Evolutionary conservation across 2,113 vertebrate genomes (phyloP).

Genomic region (Platichthys flesus): DNA sequence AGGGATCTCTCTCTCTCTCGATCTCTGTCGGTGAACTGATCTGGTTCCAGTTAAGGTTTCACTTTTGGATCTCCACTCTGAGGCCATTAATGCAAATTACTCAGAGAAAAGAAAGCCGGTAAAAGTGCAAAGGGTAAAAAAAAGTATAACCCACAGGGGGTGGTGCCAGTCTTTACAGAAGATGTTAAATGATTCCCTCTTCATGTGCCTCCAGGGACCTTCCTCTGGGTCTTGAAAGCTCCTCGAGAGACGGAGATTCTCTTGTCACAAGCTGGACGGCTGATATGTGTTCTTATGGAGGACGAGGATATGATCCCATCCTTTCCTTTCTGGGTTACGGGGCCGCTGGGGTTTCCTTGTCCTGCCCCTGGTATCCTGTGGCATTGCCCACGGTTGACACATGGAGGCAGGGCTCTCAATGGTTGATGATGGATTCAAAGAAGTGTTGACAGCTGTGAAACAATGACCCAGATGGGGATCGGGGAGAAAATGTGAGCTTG

Average conservation of each 20-base stretch:
- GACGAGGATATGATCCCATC: conserved; percentile 54
- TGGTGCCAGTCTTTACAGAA: conserved; percentile 16
- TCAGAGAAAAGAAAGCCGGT: conserved; percentile 30
- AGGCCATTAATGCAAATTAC: conserved; percentile 67
- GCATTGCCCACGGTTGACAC: conserved; percentile 49
- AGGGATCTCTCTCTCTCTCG: conserved; percentile 22
- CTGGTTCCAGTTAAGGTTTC: conserved; percentile 41
- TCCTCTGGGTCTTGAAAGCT: conserved; percentile 21
- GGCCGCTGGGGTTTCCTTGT: conserved; percentile 58
- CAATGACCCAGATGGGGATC: conserved; percentile 61
- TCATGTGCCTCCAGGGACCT: conserved; percentile 15
- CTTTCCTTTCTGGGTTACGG: conserved; percentile 53
- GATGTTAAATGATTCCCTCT: conserved; percentile 30
- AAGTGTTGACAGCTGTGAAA: conserved; percentile 65
- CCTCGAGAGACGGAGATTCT: conserved; percentile 33
- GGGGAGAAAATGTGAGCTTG: conserved; percentile 47
- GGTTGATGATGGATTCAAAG: conserved; percentile 76
- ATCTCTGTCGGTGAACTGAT: conserved; percentile 25
- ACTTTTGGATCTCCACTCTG: conserved; percentile 35
- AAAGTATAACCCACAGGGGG: conserved; percentile 21
- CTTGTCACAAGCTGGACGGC: conserved; percentile 18
- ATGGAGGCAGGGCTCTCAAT: conserved; percentile 53
- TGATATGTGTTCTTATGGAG: conserved; percentile 29
- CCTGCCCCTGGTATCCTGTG: conserved; percentile 64
- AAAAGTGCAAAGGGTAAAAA: conserved; percentile 61